Evolutionary conservation across 2,888 invertebrate species (phyloP).

Genomic region (Dasysyrphus tricinctus): DNA sequence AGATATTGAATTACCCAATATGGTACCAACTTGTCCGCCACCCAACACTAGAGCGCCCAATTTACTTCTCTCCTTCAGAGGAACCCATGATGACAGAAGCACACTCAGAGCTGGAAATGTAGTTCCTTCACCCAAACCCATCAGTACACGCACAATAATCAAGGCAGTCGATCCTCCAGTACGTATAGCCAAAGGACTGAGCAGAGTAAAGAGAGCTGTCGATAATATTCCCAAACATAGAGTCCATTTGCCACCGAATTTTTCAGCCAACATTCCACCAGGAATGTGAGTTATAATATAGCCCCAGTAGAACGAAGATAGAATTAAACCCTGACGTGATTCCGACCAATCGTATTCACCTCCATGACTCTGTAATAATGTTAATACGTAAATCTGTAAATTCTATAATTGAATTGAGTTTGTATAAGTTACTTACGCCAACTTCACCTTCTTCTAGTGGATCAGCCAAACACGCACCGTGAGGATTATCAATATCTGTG

Average conservation of each 20-base stretch:
- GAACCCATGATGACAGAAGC: constrained; percentile 92
- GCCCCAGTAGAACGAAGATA: constrained; percentile 94
- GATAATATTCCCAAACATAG: constrained; percentile 92
- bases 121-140: constrained; percentile 94
- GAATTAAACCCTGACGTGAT: constrained; percentile 89
- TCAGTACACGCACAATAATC: constrained; percentile 89
- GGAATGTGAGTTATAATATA: constrained; percentile 93
- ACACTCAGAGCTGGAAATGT: constrained; percentile 93
- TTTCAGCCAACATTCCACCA: constrained; percentile 91
- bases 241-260: constrained; percentile 93
- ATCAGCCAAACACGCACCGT: constrained; percentile 79
- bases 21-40: constrained; percentile 88
- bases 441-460: constrained; percentile 73
- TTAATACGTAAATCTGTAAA: not conserved
- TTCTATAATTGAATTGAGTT: not conserved
- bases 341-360: constrained; percentile 87
- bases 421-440: constrained; percentile 56
- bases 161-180: constrained; percentile 87
- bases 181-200: constrained; percentile 90
- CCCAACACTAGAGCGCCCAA: constrained; percentile 92
- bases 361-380: constrained; percentile 39
- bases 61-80: constrained; percentile 89
- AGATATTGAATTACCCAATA: constrained; percentile 87
- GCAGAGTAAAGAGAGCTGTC: constrained; percentile 91
- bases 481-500: constrained; percentile 70